Conservation (phyloP, 2,888 invertebrate species). For the Harmothoe impar region DNA sequence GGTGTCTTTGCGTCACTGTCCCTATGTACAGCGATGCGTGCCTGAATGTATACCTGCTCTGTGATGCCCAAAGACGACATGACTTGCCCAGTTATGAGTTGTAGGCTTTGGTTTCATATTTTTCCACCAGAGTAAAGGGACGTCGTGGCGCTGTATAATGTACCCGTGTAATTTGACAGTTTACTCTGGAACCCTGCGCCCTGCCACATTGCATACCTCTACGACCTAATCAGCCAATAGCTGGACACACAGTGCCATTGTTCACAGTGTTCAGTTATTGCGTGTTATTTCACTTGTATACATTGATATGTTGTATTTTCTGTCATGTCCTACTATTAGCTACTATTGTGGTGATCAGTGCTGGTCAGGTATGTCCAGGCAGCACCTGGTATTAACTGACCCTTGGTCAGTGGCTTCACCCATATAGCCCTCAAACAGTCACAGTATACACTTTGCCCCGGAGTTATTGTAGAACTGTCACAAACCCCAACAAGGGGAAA, state of each 20-base stretch:
- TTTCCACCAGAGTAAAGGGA: background rate
- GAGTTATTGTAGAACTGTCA: too few species aligned
- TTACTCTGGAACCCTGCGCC: background rate
- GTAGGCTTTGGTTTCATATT: background rate
- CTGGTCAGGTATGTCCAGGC: background rate
- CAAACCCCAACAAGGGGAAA: background rate
- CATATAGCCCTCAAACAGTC: background rate
- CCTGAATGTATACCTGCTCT: constrained; percentile 8
- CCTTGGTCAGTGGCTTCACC: background rate
- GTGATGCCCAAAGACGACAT: background rate
- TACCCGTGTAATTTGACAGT: background rate
- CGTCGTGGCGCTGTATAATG: constrained; percentile 12
- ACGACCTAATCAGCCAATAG: too few species aligned
- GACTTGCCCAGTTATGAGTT: constrained; percentile 1
- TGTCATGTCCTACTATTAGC: background rate
- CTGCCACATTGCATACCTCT: background rate
- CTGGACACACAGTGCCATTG: background rate
- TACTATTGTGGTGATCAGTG: background rate
- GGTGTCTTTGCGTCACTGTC: constrained; percentile 59
- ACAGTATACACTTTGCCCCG: background rate
- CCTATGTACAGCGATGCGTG: constrained; percentile 1
- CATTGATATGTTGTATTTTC: too few species aligned
- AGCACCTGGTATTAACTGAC: background rate
- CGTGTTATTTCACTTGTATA: background rate
- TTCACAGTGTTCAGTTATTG: background rate